Evolutionary conservation across 2,113 vertebrate species (phyloP), one percentile per base, ranked within the genome.

Genomic region (Menura novaehollandiae): DNA sequence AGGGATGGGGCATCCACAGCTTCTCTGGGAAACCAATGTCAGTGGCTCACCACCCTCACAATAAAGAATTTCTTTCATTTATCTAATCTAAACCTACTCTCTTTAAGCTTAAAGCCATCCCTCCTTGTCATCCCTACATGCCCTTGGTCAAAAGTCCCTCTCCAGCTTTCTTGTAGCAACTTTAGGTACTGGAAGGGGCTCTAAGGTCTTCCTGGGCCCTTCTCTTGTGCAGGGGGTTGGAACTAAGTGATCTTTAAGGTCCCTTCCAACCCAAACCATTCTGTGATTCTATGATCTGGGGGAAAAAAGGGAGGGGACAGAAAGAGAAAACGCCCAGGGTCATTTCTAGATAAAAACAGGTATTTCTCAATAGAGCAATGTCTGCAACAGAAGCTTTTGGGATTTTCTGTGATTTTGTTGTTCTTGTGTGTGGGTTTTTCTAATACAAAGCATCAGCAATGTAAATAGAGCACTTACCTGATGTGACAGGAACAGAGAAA

Each of bases 141-240:
- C 10, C 21, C 7, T 43, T n/a, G 30, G 30, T 22, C 35, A 22
- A 22, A 72, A 72, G 41, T 49, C 24, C 21, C 20, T 41, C 47
- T 79, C 30, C 43, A 63, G 14, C 24, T 11, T n/a, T 26, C n/a
- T 21, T 7, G 11, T 41, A 30, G 8, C 12, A 62, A 16, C 5
- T 56, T 43, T 7, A 72, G 16, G 30, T 35, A 72, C 26, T 63
- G 24, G 20, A 49, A 79, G 11, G 11, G 30, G 13, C 56, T 14
- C 0, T 6, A 63, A 53, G 13, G 19, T 78, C 23, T 39, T 0
- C 0, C 66, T 53, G 41, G 19, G 20, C 19, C 28, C 41, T 55
- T 78, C 56, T 39, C 23, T n/a, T n/a, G n/a, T 63, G 28, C 47
- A 79, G 41, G 18, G 11, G 27, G 11, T 15, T 28, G 44, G 37